Evolutionary conservation across 2,113 vertebrate species (phyloP).

Genomic region (Cyanocitta stelleri): DNA sequence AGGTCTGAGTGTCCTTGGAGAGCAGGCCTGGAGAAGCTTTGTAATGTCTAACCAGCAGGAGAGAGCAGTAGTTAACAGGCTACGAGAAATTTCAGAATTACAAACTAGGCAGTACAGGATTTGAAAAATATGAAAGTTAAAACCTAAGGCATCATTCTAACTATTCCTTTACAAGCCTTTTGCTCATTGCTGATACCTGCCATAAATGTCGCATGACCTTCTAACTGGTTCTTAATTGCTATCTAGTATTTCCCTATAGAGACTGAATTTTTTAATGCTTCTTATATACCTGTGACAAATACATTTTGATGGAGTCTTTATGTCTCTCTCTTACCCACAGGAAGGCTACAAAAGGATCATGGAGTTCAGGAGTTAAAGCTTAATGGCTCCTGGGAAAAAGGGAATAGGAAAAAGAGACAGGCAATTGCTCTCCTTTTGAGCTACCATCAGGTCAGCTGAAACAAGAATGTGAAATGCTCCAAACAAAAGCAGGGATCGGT

Average conservation of each 20-base stretch:
- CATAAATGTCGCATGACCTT: not conserved
- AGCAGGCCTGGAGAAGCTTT: too few species aligned
- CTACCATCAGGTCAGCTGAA: not conserved
- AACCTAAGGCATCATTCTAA: not conserved
- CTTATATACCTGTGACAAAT: rapidly evolving
- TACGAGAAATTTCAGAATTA: too few species aligned
- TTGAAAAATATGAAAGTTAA: too few species aligned
- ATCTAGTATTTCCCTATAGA: not conserved
- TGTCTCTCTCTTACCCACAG: not conserved
- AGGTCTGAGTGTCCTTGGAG: too few species aligned
- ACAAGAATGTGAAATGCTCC: not conserved
- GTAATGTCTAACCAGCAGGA: too few species aligned
- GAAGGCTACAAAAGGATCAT: not conserved
- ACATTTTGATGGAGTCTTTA: not conserved
- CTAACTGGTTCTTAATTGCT: not conserved
- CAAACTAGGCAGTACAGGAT: too few species aligned
- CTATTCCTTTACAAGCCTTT: not conserved
- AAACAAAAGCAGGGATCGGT: not conserved
- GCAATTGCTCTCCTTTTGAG: not conserved
- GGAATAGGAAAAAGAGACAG: not conserved
- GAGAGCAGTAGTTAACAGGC: too few species aligned
- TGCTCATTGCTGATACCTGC: not conserved
- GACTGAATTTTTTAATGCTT: not conserved
- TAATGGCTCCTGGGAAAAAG: not conserved
- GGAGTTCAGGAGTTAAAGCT: not conserved